Evolutionary conservation across 2,888 invertebrate species (phyloP).

Genomic region (Patella depressa): DNA sequence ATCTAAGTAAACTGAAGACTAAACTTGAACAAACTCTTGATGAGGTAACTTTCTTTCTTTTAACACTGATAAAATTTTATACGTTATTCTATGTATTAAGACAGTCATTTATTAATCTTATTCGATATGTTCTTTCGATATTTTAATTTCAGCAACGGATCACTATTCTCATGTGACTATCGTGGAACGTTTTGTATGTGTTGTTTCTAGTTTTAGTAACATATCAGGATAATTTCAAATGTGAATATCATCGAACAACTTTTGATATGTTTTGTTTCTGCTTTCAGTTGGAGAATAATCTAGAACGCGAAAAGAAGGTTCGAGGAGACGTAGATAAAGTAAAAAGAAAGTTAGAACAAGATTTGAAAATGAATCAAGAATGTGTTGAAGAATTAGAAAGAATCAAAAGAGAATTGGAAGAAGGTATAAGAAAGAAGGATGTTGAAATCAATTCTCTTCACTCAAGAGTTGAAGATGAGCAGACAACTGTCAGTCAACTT

Average conservation of each 20-base stretch:
- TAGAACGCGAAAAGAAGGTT: conserved; percentile 99
- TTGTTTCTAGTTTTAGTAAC: not conserved
- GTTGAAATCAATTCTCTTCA: conserved; percentile 95
- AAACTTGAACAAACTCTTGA: conserved; percentile 5
- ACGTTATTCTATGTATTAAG: not conserved
- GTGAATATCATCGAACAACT: too few species aligned
- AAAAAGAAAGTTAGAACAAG: conserved; percentile 98
- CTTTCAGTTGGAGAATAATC: conserved; percentile 87
- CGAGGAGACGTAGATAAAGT: conserved; percentile 97
- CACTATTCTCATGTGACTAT: not conserved
- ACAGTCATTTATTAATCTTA: not conserved
- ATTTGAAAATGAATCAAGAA: conserved; percentile 83
- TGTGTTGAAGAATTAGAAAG: conserved; percentile 71
- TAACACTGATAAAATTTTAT: too few species aligned
- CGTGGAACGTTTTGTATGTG: not conserved
- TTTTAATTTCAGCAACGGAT: too few species aligned
- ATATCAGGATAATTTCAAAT: not conserved
- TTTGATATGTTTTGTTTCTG: not conserved
- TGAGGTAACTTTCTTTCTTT: not conserved
- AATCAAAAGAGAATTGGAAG: conserved; percentile 58
- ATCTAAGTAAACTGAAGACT: not conserved
- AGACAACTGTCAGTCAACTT: conserved; percentile 93
- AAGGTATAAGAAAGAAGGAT: conserved; percentile 82
- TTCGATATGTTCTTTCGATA: too few species aligned
- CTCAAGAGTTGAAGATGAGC: conserved; percentile 96